Evolutionary conservation across 2,113 vertebrate species (phyloP).

Genomic region (Toxotes chatareus): DNA sequence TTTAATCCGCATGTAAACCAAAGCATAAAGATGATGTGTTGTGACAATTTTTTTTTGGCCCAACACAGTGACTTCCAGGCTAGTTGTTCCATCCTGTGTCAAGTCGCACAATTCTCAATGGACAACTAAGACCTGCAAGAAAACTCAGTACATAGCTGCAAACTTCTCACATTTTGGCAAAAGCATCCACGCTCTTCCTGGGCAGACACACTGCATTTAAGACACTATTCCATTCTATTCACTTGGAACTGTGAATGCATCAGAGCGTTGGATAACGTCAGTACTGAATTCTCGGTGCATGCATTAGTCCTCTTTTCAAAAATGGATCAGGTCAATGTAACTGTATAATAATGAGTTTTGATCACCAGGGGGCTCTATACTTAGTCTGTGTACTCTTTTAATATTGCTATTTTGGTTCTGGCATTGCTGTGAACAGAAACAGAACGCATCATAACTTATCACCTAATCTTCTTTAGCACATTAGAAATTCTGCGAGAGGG

Average conservation of each 20-base stretch:
- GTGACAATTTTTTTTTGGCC: background rate
- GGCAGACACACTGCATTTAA: no score
- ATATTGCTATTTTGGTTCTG: slow-evolving; percentile 46
- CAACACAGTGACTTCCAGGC: background rate
- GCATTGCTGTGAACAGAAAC: slow-evolving; percentile 22
- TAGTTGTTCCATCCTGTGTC: no score
- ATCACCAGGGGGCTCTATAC: slow-evolving; percentile 20
- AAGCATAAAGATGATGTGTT: background rate
- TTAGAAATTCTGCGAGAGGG: slow-evolving; percentile 36
- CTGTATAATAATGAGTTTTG: slow-evolving; percentile 25
- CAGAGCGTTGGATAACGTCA: background rate
- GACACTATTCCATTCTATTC: background rate
- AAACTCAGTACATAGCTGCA: no score
- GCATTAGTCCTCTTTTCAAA: slow-evolving; percentile 27
- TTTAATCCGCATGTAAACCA: background rate
- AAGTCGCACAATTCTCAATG: background rate
- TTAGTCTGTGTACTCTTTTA: slow-evolving; percentile 42
- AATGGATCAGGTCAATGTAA: slow-evolving; percentile 41
- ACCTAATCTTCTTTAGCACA: slow-evolving; percentile 23
- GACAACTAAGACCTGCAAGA: no score
- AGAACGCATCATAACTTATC: slow-evolving; percentile 20
- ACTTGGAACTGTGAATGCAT: background rate
- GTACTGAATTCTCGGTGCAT: background rate
- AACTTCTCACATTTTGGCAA: no score
- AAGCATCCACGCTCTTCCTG: no score